Base-by-base conservation (phyloP, 2,797 vertebrate genomes). In the Carapus acus region DNA sequence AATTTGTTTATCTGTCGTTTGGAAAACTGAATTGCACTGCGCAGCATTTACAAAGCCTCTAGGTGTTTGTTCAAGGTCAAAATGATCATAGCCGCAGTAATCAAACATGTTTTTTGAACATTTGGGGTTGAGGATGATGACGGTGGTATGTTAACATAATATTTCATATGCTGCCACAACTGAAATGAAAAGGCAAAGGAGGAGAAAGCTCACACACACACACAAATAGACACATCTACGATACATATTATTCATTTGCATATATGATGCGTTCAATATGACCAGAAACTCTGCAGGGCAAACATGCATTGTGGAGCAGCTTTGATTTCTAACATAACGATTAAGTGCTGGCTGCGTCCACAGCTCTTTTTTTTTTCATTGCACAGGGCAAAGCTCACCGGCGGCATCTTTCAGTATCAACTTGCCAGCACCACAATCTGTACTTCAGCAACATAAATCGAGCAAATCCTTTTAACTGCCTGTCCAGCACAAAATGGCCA, bases 11-110 rank as follows among this genome's bases (percentile, higher is more conserved):
- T 76, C 14, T 33, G 71, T 79, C 54, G 51, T 64, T 51, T 13
- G 48, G 40, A 72, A 53, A 58, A 62, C 50, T 53, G 19, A 62
- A 62, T 58, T 44, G 47, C 64, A 36, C 34, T 7, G 34, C 34
- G 47, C 62, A 43, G 76, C 73, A 73, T 29, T 65, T 74, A 43
- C 13, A 70, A 79, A 80, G 58, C 73, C 71, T 54, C 22, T 42
- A 17, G 31, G 24, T 6, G 19, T 29, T 43, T 48, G 44, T 53
- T 24, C 18, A 13, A 45, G 49, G 33, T 27, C 21, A 23, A 48
- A 49, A 12, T 18, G 16, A 59, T 37, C 16, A 33, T 46, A 27
- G 19, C 12, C 21, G 12, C 39, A 3, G 16, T 59, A 34, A 62
- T 56, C 22, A 17, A 19, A 61, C 47, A 59, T 22, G 14, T 14